Conservation (phyloP, 1,140 invertebrate species). For the Megathymus violae region DNA sequence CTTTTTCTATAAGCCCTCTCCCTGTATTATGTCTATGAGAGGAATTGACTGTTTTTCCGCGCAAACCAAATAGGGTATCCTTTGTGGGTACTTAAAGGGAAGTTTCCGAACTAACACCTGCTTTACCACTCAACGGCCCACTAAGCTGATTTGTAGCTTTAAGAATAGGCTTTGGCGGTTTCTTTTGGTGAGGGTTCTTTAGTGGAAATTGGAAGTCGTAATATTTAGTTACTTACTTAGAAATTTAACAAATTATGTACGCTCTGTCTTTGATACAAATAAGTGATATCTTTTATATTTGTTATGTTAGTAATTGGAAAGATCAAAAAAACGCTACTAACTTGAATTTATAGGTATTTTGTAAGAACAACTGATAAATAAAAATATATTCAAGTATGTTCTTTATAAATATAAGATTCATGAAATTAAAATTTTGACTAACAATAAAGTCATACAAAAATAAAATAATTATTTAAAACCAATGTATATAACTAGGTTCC, state of each 20-base stretch:
- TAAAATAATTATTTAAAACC: too few species aligned
- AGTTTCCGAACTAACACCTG: conserved; percentile 19
- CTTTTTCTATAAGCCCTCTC: conserved; percentile 4
- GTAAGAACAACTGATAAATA: too few species aligned
- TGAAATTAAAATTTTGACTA: too few species aligned
- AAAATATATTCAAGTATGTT: too few species aligned
- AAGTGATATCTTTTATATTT: too few species aligned
- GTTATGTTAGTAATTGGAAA: too few species aligned
- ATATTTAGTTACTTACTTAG: conserved; percentile 14
- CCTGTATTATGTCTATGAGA: conserved; percentile 7
- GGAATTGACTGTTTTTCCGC: conserved; percentile 16
- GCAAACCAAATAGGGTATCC: conserved; percentile 9
- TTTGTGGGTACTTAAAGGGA: conserved; percentile 13
- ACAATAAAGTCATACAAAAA: too few species aligned
- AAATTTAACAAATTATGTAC: not conserved
- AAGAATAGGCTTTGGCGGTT: conserved; percentile 1
- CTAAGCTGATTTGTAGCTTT: conserved; percentile 27
- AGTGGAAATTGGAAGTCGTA: conserved; percentile 8
- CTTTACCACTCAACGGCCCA: conserved; percentile 18
- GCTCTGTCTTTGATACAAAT: too few species aligned
- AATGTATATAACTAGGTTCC: too few species aligned
- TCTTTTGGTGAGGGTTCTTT: conserved; percentile 14
- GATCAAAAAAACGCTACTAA: too few species aligned
- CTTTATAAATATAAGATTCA: too few species aligned
- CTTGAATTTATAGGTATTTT: too few species aligned